A percentile compares a stretch with the other conserved stretches of the same genome.
Conservation (phyloP, 2,888 invertebrate species). For the Deroplatys truncata region DNA sequence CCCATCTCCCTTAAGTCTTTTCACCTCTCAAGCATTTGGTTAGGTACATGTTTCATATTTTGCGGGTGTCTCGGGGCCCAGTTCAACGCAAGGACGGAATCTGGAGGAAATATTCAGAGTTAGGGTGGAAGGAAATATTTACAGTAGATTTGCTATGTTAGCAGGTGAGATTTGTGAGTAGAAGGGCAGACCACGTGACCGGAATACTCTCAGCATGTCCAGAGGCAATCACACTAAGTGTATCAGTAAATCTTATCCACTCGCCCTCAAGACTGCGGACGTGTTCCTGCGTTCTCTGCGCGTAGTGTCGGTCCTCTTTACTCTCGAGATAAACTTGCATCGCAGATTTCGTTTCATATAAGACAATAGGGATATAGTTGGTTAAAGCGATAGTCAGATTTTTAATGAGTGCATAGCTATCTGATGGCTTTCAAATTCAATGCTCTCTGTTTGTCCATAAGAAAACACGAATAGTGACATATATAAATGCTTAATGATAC, state of each 20-base stretch:
- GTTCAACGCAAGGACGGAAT: background rate
- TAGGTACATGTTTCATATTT: background rate
- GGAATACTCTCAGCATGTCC: background rate
- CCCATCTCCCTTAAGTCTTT: background rate
- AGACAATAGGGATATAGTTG: no score
- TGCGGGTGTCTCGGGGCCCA: background rate
- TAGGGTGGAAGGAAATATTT: background rate
- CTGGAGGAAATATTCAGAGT: background rate
- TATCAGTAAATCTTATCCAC: background rate
- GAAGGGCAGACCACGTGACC: background rate
- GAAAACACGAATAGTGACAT: no score
- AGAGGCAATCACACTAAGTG: slow-evolving; percentile 1
- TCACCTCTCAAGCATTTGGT: background rate
- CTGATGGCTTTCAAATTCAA: no score
- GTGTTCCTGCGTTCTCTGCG: background rate
- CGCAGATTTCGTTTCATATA: no score
- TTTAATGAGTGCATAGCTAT: no score
- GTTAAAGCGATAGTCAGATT: no score
- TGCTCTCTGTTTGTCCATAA: no score
- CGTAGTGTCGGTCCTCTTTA: no score
- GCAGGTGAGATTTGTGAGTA: background rate
- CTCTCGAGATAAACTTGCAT: no score
- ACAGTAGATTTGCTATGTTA: background rate
- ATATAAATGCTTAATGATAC: no score
- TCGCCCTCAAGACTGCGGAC: background rate